A percentile compares a stretch with the other conserved stretches of the same genome.
Conservation (phyloP, 2,113 vertebrate genomes). For the Pseudois nayaur region DNA sequence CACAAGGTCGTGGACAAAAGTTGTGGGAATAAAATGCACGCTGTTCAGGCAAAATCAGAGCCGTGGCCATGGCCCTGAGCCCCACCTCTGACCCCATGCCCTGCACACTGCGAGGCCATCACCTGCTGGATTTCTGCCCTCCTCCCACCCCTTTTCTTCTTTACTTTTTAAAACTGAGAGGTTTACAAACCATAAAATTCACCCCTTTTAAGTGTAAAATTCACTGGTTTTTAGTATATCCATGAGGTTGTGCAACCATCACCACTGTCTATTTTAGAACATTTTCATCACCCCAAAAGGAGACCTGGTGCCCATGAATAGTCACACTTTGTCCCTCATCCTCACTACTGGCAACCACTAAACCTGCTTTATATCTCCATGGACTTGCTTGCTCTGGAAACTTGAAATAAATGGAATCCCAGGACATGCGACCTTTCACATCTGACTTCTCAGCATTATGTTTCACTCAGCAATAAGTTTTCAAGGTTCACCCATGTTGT, state of each 20-base stretch:
- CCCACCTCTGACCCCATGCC: background rate
- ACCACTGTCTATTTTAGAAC: background rate
- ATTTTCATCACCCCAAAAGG: background rate
- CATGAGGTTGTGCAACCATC: background rate
- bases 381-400: background rate
- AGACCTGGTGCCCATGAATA: background rate
- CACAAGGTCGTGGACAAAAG: background rate
- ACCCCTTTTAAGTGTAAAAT: no score
- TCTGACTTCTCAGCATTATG: background rate
- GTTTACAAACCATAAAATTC: background rate
- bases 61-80: background rate
- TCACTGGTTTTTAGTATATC: background rate
- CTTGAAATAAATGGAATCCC: background rate
- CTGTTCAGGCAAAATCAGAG: background rate
- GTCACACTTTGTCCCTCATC: background rate
- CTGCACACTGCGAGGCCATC: fast-evolving
- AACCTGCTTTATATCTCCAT: background rate
- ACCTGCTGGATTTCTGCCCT: background rate
- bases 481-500: background rate
- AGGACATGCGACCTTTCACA: background rate
- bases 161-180: background rate
- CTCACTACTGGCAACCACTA: background rate
- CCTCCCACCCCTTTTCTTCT: background rate
- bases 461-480: background rate
- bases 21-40: fast-evolving